Conservation (phyloP, 2,113 vertebrate species). For the Clarias batrachus region DNA sequence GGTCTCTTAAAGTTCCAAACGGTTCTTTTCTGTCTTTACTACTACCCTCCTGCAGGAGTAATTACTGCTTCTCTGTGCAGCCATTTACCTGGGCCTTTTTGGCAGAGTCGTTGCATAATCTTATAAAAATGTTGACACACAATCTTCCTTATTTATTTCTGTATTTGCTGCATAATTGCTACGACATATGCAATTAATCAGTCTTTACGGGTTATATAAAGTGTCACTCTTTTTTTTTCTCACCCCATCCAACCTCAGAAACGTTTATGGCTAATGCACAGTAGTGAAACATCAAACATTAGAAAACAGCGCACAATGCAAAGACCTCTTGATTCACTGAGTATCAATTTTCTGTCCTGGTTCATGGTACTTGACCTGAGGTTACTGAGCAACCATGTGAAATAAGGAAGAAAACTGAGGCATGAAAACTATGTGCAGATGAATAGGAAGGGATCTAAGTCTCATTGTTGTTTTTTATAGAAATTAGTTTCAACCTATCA, state of each 20-base stretch:
- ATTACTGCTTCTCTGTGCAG: conserved; percentile 26
- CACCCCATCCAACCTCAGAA: background rate
- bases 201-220: background rate
- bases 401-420: background rate
- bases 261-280: background rate
- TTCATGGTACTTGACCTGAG: background rate
- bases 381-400: background rate
- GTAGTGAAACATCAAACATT: background rate
- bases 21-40: conserved; percentile 20
- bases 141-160: conserved; percentile 16
- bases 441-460: background rate
- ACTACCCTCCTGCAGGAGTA: conserved; percentile 31
- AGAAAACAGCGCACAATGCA: background rate
- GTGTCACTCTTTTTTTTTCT: background rate
- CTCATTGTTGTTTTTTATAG: background rate
- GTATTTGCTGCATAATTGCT: conserved; percentile 14
- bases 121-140: conserved; percentile 27
- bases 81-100: conserved; percentile 36
- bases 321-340: background rate
- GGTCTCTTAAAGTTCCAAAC: conserved; percentile 30
- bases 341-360: background rate
- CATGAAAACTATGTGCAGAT: conserved; percentile 12
- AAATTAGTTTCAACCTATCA: background rate
- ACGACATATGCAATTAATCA: background rate
- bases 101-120: conserved; percentile 46